Evolutionary conservation across 2,888 invertebrate genomes (phyloP), one percentile per base, ranked within the genome.

Genomic region (Nemapogon koenigi): DNA sequence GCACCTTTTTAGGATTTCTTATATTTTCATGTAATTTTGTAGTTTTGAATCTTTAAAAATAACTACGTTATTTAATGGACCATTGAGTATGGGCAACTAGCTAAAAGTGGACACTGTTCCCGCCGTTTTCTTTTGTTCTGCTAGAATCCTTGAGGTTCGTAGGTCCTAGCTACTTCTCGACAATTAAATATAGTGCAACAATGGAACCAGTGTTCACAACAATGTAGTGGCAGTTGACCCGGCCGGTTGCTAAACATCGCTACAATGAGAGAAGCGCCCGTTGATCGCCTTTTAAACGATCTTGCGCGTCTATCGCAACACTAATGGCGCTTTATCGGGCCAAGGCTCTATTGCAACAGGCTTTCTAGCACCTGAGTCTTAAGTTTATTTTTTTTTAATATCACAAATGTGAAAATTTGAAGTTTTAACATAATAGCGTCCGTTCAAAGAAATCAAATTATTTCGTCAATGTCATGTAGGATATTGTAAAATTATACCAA

Each of bases 211-310:
- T 55, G 55, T 58, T 52, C 50, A 58, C 58, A 68, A 71, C 69
- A 70, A 70, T 69, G 56, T 61, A 13, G 27, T 45, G 44, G 54
- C 47, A 53, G 56, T 53, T 63, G 68, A 70, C 64, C 65, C 61
- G 55, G 53, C 16, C 57, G 51, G 55, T 73, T 70, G 62, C 69
- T 62, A 66, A 70, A 71, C 59, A 52, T 53, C 52, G 49, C 54
- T 52, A 55, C 65, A 71, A 67, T 68, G 58, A 57, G 64, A 73
- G 66, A 63, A 67, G 66, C 60, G 51, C 55, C 48, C 50, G 59
- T 58, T 73, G 71, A 76, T 76, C 70, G 73, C 69, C 68, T 73
- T 75, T 75, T 75, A 75, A 75, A 69, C 57, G 73, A 65, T 75
- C 65, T 69, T 58, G 62, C 62, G 61, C 62, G 57, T 57, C 55